Evolutionary conservation across 2,113 vertebrate species (phyloP).

Genomic region (Indicator indicator): DNA sequence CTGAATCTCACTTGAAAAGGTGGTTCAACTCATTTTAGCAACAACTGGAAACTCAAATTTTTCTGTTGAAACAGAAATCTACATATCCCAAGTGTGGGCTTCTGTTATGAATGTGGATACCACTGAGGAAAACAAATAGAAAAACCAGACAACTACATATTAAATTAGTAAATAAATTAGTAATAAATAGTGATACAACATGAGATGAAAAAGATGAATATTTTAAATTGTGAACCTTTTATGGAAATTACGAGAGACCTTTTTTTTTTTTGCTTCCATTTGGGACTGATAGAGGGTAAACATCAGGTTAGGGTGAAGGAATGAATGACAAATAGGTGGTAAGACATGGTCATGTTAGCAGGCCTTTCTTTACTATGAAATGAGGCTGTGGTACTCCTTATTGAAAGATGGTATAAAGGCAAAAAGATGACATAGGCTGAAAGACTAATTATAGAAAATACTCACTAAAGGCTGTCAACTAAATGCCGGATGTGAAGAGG

Average conservation of each 20-base stretch:
- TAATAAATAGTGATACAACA: background rate
- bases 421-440: background rate
- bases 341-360: background rate
- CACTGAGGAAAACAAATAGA: background rate
- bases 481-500: background rate
- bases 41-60: background rate
- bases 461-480: background rate
- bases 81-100: background rate
- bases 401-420: background rate
- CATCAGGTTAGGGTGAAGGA: background rate
- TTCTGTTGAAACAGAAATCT: background rate
- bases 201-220: background rate
- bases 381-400: background rate
- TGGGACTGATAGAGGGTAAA: background rate
- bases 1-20: background rate
- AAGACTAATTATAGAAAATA: background rate
- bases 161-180: background rate
- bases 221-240: background rate
- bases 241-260: rapidly evolving
- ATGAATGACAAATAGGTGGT: background rate
- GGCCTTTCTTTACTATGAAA: background rate
- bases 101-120: background rate
- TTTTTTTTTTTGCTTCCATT: background rate
- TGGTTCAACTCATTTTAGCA: background rate
- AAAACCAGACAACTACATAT: background rate